Conservation (phyloP, 53 echinoderm and acorn worm species). For the Echinarachnius parma region DNA sequence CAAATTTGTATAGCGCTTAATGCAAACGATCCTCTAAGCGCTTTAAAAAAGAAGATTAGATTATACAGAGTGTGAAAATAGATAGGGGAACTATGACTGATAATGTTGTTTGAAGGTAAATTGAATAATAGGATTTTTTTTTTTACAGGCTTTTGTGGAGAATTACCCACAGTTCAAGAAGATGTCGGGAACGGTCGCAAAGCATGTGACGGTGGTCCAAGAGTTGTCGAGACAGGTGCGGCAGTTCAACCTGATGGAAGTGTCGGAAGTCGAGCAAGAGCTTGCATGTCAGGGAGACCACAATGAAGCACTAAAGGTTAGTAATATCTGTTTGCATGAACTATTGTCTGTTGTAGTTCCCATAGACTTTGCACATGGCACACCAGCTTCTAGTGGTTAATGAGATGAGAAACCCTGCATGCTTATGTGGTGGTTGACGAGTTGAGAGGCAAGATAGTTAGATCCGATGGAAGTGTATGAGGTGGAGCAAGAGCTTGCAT, state of each 20-base stretch:
- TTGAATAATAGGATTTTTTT: too few relatives aligned
- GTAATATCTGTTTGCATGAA: too few relatives aligned
- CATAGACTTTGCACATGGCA: too few relatives aligned
- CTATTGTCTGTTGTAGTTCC: too few relatives aligned
- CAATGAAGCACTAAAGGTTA: slow-evolving; percentile 95
- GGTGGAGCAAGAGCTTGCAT: slow-evolving; percentile 91
- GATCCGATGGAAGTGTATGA: slow-evolving; percentile 91
- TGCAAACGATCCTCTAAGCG: too few relatives aligned
- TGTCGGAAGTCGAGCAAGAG: slow-evolving; percentile 95
- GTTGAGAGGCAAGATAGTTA: slow-evolving; percentile 58
- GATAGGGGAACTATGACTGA: too few relatives aligned
- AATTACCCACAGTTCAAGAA: slow-evolving; percentile 99
- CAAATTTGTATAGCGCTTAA: too few relatives aligned
- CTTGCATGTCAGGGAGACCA: slow-evolving; percentile 92
- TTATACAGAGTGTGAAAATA: too few relatives aligned
- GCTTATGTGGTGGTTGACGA: slow-evolving; percentile 93
- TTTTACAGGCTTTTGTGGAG: slow-evolving; percentile 89
- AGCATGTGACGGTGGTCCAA: slow-evolving; percentile 97
- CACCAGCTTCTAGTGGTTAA: too few relatives aligned
- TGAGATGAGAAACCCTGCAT: too few relatives aligned
- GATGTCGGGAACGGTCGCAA: slow-evolving; percentile 98
- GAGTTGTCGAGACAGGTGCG: slow-evolving; percentile 86
- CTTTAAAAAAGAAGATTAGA: too few relatives aligned
- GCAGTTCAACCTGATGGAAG: slow-evolving; percentile 74
- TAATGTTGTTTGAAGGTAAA: too few relatives aligned